Conservation (phyloP, 2,797 vertebrate genomes). For the Echeneis naucrates region DNA sequence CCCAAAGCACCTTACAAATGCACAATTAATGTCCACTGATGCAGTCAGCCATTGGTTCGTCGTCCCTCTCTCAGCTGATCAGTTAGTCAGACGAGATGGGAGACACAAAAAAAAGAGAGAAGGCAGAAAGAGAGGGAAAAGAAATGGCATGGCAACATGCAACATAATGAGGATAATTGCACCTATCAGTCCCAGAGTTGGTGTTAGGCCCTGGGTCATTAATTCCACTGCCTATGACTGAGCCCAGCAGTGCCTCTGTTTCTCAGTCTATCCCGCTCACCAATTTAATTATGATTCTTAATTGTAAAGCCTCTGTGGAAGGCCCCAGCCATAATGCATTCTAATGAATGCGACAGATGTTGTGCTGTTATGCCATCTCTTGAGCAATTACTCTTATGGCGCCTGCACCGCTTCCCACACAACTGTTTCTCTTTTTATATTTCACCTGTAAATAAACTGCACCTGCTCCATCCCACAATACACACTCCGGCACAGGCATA, state of each 20-base stretch:
- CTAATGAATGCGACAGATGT: constrained; percentile 89
- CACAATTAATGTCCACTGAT: constrained; percentile 79
- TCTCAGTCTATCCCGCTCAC: constrained; percentile 76
- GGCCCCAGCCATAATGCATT: constrained; percentile 83
- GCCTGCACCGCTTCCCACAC: constrained; percentile 64
- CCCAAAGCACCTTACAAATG: constrained; percentile 74
- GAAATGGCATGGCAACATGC: constrained; percentile 44
- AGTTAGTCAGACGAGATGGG: constrained; percentile 38
- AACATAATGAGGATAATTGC: constrained; percentile 69
- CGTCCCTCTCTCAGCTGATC: constrained; percentile 43
- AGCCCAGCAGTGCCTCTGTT: constrained; percentile 72
- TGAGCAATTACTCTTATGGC: constrained; percentile 82
- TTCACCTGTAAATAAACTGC: constrained; percentile 83
- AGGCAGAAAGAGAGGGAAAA: constrained; percentile 1
- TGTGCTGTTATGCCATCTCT: constrained; percentile 83
- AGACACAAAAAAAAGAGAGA: constrained; percentile 40
- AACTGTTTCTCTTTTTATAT: constrained; percentile 80
- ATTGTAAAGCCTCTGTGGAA: constrained; percentile 84
- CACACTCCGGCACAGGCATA: constrained; percentile 35
- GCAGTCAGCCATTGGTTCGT: constrained; percentile 55
- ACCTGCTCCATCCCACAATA: constrained; percentile 73
- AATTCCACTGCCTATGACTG: constrained; percentile 73
- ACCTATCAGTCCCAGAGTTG: constrained; percentile 73
- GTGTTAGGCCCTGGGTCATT: constrained; percentile 79
- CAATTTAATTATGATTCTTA: constrained; percentile 88